These are phyloP conservation scores for Melikaiella ostensackeni DNA, from an alignment of 2,888 invertebrate species.

Conservation along the genomic window DNA sequence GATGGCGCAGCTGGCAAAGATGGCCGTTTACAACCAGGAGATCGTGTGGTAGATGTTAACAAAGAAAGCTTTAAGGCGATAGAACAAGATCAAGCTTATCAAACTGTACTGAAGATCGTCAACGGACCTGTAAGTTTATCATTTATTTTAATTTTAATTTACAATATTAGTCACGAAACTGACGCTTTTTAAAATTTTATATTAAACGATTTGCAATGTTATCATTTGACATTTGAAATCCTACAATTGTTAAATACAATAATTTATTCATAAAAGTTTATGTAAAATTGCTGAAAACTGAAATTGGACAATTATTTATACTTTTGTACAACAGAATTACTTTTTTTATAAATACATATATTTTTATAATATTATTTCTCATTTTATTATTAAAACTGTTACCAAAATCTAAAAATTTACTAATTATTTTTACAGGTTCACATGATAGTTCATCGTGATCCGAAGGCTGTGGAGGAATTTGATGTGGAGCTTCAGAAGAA, in stretches of 20 bases:
- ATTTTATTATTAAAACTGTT: background rate
- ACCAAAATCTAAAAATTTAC: slow-evolving; percentile 8
- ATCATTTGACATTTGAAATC: no score
- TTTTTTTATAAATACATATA: no score
- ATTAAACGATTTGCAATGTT: no score
- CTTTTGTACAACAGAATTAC: no score
- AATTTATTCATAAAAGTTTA: no score
- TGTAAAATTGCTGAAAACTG: no score
- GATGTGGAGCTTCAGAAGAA: slow-evolving; percentile 93
- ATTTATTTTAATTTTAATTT: background rate
- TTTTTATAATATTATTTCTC: background rate
- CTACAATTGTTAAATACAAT: no score
- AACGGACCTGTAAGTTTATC: slow-evolving; percentile 82
- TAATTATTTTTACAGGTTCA: slow-evolving; percentile 81
- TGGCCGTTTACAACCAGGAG: slow-evolving; percentile 92
- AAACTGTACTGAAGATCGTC: slow-evolving; percentile 90
- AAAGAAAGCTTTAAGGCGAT: slow-evolving; percentile 89
- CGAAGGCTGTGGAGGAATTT: slow-evolving; percentile 76
- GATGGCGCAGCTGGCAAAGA: slow-evolving; percentile 95
- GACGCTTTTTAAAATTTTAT: background rate
- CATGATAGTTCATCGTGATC: slow-evolving; percentile 88
- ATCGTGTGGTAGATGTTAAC: slow-evolving; percentile 95
- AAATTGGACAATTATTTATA: no score
- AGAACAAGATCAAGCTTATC: slow-evolving; percentile 90
- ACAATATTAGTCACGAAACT: background rate